These are phyloP conservation scores for Arremon aurantiirostris DNA, from an alignment of 2,797 vertebrate genomes.

Conservation along the genomic window DNA sequence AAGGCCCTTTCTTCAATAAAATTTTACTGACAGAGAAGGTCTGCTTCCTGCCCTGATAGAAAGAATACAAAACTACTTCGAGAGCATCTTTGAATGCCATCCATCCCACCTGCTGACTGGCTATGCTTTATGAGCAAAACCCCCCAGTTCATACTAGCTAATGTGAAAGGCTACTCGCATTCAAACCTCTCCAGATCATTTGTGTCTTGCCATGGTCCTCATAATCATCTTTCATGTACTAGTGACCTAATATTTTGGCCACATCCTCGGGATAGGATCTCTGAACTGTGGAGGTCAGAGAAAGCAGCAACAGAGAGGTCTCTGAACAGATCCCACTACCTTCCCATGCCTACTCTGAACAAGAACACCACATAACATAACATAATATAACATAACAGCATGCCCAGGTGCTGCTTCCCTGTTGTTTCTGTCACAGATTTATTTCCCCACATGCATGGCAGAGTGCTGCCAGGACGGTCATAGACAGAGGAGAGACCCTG, in stretches of 20 bases:
- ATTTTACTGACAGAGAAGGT: neutral
- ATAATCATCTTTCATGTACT: neutral
- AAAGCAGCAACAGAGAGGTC: neutral
- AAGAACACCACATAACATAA: neutral
- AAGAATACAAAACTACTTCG: neutral
- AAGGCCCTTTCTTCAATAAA: neutral
- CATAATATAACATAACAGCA: fast-evolving
- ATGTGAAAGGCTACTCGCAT: neutral
- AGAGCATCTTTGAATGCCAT: neutral
- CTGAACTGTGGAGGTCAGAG: neutral
- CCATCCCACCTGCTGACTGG: neutral
- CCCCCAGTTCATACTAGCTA: neutral
- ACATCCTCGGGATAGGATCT: neutral
- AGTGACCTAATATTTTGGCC: neutral
- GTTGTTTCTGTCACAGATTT: neutral
- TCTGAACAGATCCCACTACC: neutral
- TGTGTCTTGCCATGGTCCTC: neutral
- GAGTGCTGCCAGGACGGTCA: neutral
- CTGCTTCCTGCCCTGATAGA: neutral
- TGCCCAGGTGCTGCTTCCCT: neutral
- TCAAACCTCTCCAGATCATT: neutral
- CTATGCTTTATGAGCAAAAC: neutral
- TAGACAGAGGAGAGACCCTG: neutral
- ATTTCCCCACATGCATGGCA: fast-evolving
- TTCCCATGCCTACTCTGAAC: neutral